Conservation (phyloP, 2,113 vertebrate species). For the Mastomys natalensis region DNA sequence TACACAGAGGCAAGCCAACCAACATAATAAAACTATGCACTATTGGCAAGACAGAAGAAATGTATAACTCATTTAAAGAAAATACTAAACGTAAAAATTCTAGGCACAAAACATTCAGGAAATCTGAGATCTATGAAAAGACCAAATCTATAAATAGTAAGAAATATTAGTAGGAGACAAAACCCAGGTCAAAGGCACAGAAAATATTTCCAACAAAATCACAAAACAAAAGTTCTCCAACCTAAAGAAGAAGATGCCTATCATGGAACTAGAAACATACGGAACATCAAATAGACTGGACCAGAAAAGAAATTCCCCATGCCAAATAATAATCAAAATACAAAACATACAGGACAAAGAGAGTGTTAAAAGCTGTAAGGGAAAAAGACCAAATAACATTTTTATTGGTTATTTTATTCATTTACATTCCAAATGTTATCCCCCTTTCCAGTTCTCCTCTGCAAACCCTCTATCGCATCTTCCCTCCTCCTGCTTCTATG, state of each 20-base stretch:
- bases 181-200: neutral
- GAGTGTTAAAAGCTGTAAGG: neutral
- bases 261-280: neutral
- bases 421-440: no score
- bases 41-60: neutral
- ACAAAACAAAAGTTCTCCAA: neutral
- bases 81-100: neutral
- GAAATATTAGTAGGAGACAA: neutral
- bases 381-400: neutral
- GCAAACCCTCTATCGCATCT: no score
- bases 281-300: neutral
- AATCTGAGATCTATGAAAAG: neutral
- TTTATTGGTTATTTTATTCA: no score
- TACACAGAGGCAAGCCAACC: neutral
- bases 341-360: neutral
- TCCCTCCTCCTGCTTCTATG: no score
- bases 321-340: neutral
- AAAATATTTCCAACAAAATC: neutral
- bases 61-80: neutral
- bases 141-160: neutral
- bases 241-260: neutral
- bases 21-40: neutral
- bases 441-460: no score
- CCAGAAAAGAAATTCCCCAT: neutral
- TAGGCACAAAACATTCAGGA: neutral